Evolutionary conservation across 2,888 invertebrate genomes (phyloP).

Genomic region (Eupithecia vulgata): DNA sequence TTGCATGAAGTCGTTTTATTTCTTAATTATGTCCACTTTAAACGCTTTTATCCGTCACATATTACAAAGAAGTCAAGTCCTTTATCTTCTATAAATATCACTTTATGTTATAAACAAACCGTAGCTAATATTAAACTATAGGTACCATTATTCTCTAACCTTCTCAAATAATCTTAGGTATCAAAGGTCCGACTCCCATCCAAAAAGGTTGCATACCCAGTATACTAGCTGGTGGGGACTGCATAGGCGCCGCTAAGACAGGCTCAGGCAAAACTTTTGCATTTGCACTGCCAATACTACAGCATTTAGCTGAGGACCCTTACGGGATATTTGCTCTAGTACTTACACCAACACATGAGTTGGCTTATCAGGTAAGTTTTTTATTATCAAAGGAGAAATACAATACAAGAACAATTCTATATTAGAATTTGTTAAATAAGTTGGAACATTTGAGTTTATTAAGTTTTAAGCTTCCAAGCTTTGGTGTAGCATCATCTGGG

Average conservation of each 20-base stretch:
- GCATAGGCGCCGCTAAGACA: conserved; percentile 98
- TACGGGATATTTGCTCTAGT: conserved; percentile 97
- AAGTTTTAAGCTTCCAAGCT: not conserved
- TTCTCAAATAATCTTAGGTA: conserved; percentile 79
- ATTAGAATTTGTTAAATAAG: too few relatives aligned
- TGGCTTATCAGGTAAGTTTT: conserved; percentile 89
- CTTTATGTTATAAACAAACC: not conserved
- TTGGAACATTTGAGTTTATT: not conserved
- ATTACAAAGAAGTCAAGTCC: too few relatives aligned
- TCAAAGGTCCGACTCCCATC: conserved; percentile 91
- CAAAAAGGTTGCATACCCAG: conserved; percentile 91
- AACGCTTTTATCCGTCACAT: not conserved
- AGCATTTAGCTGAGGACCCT: conserved; percentile 96
- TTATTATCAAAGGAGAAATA: not conserved
- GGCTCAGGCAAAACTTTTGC: conserved; percentile 99
- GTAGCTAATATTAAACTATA: not conserved
- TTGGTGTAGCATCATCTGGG: not conserved
- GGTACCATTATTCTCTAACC: not conserved
- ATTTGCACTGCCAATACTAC: conserved; percentile 97
- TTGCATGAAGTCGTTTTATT: not conserved
- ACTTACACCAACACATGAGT: conserved; percentile 96
- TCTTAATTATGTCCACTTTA: not conserved
- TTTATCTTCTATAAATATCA: not conserved
- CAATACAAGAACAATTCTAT: too few relatives aligned
- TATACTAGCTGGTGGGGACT: conserved; percentile 91